phyloP scores from a whole-genome alignment of 2,113 vertebrate species.

The Oncorhynchus keta region DNA sequence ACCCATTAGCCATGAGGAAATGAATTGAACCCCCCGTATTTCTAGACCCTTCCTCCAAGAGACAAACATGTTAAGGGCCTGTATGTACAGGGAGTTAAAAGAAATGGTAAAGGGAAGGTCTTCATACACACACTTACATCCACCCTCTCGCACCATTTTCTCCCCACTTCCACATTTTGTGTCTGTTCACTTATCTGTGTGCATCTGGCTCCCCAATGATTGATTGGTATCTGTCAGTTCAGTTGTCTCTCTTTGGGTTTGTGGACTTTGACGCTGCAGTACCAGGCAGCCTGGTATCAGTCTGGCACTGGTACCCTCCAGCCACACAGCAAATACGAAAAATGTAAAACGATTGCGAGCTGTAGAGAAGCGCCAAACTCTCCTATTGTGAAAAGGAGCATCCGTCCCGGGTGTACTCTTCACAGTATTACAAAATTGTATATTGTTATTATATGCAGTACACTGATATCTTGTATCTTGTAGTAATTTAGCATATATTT shows the following conservation, averaged over 20 bases:
- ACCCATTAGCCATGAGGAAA: not conserved
- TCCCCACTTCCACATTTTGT: not conserved
- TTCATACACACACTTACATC: not conserved
- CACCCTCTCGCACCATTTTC: not conserved
- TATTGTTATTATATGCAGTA: constrained; percentile 78
- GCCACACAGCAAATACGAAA: constrained; percentile 15
- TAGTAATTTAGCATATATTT: constrained; percentile 75
- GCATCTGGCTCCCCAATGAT: not conserved
- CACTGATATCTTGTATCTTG: constrained; percentile 76
- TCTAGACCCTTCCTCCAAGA: constrained; percentile 11
- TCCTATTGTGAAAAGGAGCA: constrained; percentile 44
- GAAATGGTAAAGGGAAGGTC: constrained; percentile 25
- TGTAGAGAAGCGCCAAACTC: constrained; percentile 41
- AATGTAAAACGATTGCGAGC: constrained; percentile 3
- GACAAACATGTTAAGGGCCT: constrained; percentile 2
- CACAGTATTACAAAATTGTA: constrained; percentile 74
- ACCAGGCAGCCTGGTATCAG: constrained; percentile 57
- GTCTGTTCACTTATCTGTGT: not conserved
- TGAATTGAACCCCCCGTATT: not conserved
- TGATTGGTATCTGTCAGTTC: constrained; percentile 6
- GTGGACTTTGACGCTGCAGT: constrained; percentile 12
- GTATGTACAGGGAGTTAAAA: constrained; percentile 9
- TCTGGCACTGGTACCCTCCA: constrained; percentile 73
- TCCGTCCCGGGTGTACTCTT: constrained; percentile 50
- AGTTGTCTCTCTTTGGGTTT: constrained; percentile 8